Evolutionary conservation across 2,113 vertebrate genomes (phyloP), one percentile per base, ranked within the genome.

Genomic region (Helogale parvula): DNA sequence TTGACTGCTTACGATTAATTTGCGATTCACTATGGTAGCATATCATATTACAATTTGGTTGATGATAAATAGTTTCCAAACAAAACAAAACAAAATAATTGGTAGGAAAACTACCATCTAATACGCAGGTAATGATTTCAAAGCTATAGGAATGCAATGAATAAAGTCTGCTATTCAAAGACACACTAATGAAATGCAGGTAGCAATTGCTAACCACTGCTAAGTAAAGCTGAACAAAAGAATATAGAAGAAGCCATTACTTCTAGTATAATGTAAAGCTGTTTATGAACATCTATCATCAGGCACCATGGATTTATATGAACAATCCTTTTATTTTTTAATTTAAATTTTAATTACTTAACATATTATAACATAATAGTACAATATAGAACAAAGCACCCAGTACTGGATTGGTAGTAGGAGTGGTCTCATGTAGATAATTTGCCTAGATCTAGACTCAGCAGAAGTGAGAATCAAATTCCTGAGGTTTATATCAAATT

Each of bases 11-110:
- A 82, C 41, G 15, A 86, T 80, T 88, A 82, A 52, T 90, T 90
- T 31, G 71, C 80, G 69, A 84, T 87, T 90, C 38, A 88, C 33
- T 96, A 85, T 47, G 10, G 5, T 45, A 74, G 71, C 2, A 23
- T 57, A 63, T 80, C 65, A 81, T 57, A 88, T 86, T 66, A 94
- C 7, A 84, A 63, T 72, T 57, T 80, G 16, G 52, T 89, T 27
- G 63, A 82, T n/a, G 21, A 77, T 89, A 76, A 96, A 89, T 16
- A 60, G 15, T 94, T 94, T 96, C 38, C 47, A 96, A 97, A 89
- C 15, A 79, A 92, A 47, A 45, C 45, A 45, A 45, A 97, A 84
- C 45, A 41, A 88, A 94, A 84, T 7, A 88, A 96, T 79, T 97
- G 19, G 66, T 21, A 54, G 17, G 50, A 74, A 27, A 83, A 90